phyloP scores from a whole-genome alignment of 2,113 vertebrate species.

The Pao palembangensis region DNA sequence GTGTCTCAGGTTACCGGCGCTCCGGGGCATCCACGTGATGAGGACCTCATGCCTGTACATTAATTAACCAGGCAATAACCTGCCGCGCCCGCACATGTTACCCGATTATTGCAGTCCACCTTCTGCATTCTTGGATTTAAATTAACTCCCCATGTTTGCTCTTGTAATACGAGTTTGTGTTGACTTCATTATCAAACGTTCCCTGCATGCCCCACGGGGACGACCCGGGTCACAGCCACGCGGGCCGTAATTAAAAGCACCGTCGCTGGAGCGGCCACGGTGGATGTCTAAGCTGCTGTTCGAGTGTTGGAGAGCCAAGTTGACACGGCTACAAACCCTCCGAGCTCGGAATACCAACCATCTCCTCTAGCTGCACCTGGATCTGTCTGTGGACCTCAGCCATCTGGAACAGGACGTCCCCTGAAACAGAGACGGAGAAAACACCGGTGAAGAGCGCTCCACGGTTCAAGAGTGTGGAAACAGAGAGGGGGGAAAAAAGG shows the following conservation, averaged over 20 bases:
- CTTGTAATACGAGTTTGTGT: conserved; percentile 12
- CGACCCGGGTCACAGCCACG: conserved; percentile 5
- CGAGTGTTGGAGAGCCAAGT: no score
- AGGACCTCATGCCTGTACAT: no score
- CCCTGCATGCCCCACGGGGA: conserved; percentile 1
- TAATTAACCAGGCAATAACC: no score
- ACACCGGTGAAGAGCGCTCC: conserved; percentile 34
- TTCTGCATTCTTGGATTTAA: conserved; percentile 16
- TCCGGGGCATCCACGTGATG: no score
- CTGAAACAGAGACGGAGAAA: conserved; percentile 69
- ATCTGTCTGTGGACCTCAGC: conserved; percentile 98
- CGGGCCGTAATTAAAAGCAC: neutral
- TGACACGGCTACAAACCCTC: conserved; percentile 7
- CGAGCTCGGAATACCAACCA: conserved; percentile 80
- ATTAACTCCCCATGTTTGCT: conserved; percentile 13
- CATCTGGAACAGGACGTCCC: conserved; percentile 99
- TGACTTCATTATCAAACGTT: conserved; percentile 26
- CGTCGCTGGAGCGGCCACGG: neutral
- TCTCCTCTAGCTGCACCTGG: conserved; percentile 96
- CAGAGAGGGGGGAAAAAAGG: conserved; percentile 1
- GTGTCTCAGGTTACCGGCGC: no score
- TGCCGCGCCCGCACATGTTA: neutral
- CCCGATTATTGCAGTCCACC: conserved; percentile 19
- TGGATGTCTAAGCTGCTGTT: neutral
- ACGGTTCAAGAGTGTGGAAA: conserved; percentile 15